Base-by-base conservation (phyloP, 2,113 vertebrate species). In the Sturnira hondurensis region DNA sequence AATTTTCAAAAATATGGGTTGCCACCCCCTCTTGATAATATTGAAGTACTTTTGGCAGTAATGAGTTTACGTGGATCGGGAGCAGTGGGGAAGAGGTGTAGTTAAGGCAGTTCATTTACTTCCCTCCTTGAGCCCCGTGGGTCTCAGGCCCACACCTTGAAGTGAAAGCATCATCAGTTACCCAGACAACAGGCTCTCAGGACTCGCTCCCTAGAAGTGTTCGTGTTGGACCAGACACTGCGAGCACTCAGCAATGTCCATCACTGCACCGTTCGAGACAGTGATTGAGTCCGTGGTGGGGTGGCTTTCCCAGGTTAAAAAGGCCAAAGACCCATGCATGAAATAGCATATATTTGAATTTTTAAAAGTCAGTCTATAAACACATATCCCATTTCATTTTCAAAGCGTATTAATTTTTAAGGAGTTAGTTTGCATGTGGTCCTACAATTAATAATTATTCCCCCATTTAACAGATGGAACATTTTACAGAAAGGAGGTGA, bases 101-200 rank as follows among this genome's bases (percentile, higher is more conserved):
- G 98, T 99, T 98, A 98, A 99, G 98, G 99, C 98, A 99, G 98
- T 99, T 98, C 97, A 97, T 98, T 98, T 98, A 94, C 97, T 98
- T 98, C 98, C 94, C 97, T 96, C 97, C 50, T 96, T 97, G 98
- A 98, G 97, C 97, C 97, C 98, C 97, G 97, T 98, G 98, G 97
- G 98, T 98, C 98, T 98, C 98, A 98, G 97, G 98, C 98, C 98
- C 98, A 99, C 98, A 99, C 99, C 99, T 99, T 99, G 98, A 98
- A 99, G 99, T 98, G 98, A 99, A 99, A 99, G 99, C 99, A 99
- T 99, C 99, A 99, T 99, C 99, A 99, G 98, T 99, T 99, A 99
- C 98, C 98, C 98, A 97, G 97, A 97, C 98, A 99, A 99, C 99
- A 99, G 99, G 98, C 97, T 94, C 98, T 97, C 97, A 98, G 98